A percentile compares a stretch with the other conserved stretches of the same genome.
These are phyloP conservation scores for Erinaceus europaeus DNA, from an alignment of 2,113 vertebrate genomes.

Conservation along the genomic window DNA sequence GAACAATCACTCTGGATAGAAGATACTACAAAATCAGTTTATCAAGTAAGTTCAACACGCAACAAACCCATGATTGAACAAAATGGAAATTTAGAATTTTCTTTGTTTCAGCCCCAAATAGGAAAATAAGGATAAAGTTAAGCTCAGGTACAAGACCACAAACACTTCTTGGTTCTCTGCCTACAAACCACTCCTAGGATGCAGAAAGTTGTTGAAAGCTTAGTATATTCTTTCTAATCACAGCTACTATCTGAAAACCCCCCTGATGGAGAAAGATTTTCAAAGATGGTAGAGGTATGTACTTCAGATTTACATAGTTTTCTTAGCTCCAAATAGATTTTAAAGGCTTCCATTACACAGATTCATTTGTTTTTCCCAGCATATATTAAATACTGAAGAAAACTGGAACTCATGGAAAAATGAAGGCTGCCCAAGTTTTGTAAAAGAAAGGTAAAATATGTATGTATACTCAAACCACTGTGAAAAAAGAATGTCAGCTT, in stretches of 20 bases:
- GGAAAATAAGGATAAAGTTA: slow-evolving; percentile 81
- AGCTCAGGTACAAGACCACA: slow-evolving; percentile 77
- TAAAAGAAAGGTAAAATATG: slow-evolving; percentile 95
- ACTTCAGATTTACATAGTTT: slow-evolving; percentile 19
- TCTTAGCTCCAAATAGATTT: slow-evolving; percentile 28
- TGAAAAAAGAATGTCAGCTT: slow-evolving; percentile 30
- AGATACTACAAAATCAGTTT: slow-evolving; percentile 95
- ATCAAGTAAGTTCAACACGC: slow-evolving; percentile 89
- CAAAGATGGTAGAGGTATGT: slow-evolving; percentile 94
- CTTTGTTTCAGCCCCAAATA: slow-evolving; percentile 80
- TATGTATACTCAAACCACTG: not conserved
- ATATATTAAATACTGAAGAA: slow-evolving; percentile 97
- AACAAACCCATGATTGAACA: slow-evolving; percentile 68
- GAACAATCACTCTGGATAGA: slow-evolving; percentile 97
- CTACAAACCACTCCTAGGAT: slow-evolving; percentile 75
- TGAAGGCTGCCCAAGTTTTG: slow-evolving; percentile 97
- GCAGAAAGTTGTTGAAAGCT: slow-evolving; percentile 78
- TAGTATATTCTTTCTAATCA: slow-evolving; percentile 76
- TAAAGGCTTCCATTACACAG: not conserved
- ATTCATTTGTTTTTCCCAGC: slow-evolving; percentile 81
- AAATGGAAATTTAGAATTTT: slow-evolving; percentile 78
- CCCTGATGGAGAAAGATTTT: slow-evolving; percentile 95
- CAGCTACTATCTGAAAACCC: slow-evolving; percentile 97
- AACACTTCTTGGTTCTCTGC: slow-evolving; percentile 75
- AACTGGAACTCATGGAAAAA: slow-evolving; percentile 99